A percentile compares a stretch with the other conserved stretches of the same genome.
Evolutionary conservation across 2,888 invertebrate genomes (phyloP).

Genomic region (Lissonota sp.): DNA sequence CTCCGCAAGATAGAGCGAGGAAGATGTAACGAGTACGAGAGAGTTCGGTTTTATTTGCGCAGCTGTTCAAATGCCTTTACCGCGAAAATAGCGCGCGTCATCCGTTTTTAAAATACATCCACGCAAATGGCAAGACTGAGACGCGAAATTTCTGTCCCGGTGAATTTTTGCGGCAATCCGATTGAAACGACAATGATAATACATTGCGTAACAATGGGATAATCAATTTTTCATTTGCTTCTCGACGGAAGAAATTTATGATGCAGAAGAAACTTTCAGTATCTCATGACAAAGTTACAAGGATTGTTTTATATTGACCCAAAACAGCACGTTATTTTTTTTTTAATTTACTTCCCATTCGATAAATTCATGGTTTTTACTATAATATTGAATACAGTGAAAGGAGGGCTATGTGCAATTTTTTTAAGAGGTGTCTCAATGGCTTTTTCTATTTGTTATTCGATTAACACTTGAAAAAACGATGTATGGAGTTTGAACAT

Average conservation of each 20-base stretch:
- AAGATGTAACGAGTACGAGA: conserved; percentile 66
- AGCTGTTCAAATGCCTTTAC: conserved; percentile 76
- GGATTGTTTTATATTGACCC: background rate
- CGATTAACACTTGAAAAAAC: background rate
- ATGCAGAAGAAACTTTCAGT: background rate
- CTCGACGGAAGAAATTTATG: background rate
- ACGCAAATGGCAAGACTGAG: conserved; percentile 8
- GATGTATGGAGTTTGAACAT: too few relatives aligned
- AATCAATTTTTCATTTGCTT: background rate
- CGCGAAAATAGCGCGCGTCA: conserved; percentile 76
- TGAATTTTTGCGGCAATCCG: too few relatives aligned
- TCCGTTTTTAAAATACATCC: conserved; percentile 75
- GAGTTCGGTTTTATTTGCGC: conserved; percentile 75
- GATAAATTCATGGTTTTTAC: too few relatives aligned
- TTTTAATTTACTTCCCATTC: too few relatives aligned
- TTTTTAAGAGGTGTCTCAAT: too few relatives aligned
- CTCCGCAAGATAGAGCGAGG: conserved; percentile 43
- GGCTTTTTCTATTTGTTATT: too few relatives aligned
- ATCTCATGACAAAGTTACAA: background rate
- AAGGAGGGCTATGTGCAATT: too few relatives aligned
- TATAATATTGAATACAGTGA: too few relatives aligned
- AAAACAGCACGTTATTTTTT: background rate
- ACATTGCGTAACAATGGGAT: conserved; percentile 1
- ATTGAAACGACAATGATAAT: conserved; percentile 2
- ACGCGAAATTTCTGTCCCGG: conserved; percentile 34